Conservation (phyloP, 2,113 vertebrate genomes). For the Sinocyclocheilus maitianheensis region DNA sequence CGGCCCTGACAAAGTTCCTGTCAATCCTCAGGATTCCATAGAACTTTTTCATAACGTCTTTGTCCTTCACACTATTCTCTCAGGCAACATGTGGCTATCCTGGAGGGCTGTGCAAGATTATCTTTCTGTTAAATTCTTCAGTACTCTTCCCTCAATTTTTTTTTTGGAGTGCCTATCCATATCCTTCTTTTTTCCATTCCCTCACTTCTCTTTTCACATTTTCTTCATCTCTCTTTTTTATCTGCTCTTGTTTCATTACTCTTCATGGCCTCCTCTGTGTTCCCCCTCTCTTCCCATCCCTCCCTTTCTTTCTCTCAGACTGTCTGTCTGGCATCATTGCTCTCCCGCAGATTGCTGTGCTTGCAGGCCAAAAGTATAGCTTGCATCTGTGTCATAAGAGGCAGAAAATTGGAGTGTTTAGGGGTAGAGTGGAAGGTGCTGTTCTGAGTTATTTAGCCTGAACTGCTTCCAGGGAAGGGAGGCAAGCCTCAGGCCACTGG, state of each 20-base stretch:
- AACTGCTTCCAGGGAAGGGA: constrained; percentile 55
- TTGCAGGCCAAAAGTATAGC: constrained; percentile 60
- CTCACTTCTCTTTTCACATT: constrained; percentile 22
- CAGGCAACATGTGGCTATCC: constrained; percentile 26
- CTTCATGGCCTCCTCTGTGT: constrained; percentile 20
- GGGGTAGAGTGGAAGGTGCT: constrained; percentile 53
- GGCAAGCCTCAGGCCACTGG: constrained; percentile 38
- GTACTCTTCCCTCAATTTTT: not conserved
- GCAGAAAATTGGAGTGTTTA: constrained; percentile 56
- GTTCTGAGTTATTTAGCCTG: constrained; percentile 62
- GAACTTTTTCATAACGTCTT: constrained; percentile 3
- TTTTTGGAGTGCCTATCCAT: constrained; percentile 12
- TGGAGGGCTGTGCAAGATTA: constrained; percentile 33
- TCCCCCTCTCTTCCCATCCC: constrained; percentile 15
- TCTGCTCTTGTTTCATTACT: constrained; percentile 32
- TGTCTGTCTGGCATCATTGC: constrained; percentile 59
- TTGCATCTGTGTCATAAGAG: constrained; percentile 67
- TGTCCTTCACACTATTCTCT: constrained; percentile 18
- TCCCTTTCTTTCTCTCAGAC: constrained; percentile 41
- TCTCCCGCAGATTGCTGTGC: constrained; percentile 61
- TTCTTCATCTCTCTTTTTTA: constrained; percentile 5
- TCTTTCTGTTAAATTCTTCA: not conserved
- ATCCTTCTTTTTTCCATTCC: constrained; percentile 29
- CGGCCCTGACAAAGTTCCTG: constrained; percentile 14
- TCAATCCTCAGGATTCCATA: constrained; percentile 31